A percentile compares a stretch with the other conserved stretches of the same genome.
Evolutionary conservation across 2,888 invertebrate genomes (phyloP).

Genomic region (Apodemia arnacis): DNA sequence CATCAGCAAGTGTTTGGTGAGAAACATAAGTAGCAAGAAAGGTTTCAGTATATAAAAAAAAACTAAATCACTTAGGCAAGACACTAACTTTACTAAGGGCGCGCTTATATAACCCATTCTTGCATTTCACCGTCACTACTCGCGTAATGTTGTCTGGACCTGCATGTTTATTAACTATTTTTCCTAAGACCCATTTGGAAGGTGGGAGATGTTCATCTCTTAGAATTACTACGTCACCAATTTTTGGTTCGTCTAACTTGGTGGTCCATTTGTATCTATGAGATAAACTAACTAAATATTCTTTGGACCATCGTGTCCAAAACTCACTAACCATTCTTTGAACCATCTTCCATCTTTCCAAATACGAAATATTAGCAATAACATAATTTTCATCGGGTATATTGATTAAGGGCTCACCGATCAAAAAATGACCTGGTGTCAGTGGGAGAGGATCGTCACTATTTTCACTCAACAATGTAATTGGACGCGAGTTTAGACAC

Average conservation of each 20-base stretch:
- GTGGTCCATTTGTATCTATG: constrained; percentile 64
- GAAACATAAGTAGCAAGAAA: too few species aligned
- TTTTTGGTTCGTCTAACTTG: constrained; percentile 36
- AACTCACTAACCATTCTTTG: constrained; percentile 57
- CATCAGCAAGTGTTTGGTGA: too few species aligned
- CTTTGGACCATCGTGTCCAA: constrained; percentile 60
- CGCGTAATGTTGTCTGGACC: constrained; percentile 2
- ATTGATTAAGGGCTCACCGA: constrained; percentile 5
- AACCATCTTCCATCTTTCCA: constrained; percentile 20
- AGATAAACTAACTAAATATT: constrained; percentile 38
- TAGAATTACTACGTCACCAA: constrained; percentile 67
- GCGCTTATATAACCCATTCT: neutral
- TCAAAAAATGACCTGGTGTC: constrained; percentile 20
- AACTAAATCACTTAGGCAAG: constrained; percentile 15
- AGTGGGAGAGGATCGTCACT: neutral
- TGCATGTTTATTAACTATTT: constrained; percentile 53
- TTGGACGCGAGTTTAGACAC: constrained; percentile 72
- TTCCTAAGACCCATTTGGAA: constrained; percentile 63
- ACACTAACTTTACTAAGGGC: constrained; percentile 10
- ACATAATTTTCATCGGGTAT: neutral
- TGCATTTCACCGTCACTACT: constrained; percentile 18
- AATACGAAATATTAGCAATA: neutral
- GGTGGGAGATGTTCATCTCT: constrained; percentile 69
- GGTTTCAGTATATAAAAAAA: too few species aligned
- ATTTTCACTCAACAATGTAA: constrained; percentile 9